These are phyloP conservation scores for Mayetiola destructor DNA, from an alignment of 2,888 invertebrate species.

Conservation along the genomic window DNA sequence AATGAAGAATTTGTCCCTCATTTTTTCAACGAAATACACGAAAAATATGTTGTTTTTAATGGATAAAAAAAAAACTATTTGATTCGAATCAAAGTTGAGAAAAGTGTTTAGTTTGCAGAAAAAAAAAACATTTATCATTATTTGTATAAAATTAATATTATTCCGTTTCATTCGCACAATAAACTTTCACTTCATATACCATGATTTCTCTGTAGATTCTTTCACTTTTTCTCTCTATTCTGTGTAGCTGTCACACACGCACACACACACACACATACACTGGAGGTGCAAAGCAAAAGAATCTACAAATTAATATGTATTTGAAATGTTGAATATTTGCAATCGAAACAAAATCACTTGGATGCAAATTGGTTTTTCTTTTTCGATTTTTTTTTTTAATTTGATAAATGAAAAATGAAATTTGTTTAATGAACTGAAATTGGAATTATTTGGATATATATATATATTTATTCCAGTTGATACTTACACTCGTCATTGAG, in stretches of 20 bases:
- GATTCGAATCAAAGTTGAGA: background rate
- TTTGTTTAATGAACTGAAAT: background rate
- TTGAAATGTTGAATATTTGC: background rate
- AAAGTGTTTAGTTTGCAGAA: no score
- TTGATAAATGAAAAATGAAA: background rate
- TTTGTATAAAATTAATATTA: background rate
- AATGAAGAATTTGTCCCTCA: no score
- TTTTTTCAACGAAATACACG: no score
- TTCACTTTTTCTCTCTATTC: background rate
- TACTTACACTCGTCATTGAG: conserved; percentile 19
- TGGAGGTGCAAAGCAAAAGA: no score
- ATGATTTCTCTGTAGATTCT: background rate
- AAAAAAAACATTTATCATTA: background rate
- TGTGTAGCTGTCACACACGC: background rate
- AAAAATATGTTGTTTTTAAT: no score
- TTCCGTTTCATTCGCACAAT: background rate
- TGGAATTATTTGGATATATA: background rate
- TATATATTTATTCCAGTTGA: background rate
- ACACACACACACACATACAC: background rate
- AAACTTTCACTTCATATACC: background rate
- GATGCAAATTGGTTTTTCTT: background rate
- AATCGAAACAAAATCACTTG: background rate
- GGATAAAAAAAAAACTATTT: background rate
- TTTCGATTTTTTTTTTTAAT: no score
- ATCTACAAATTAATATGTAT: background rate